These are phyloP conservation scores for Cherax quadricarinatus DNA, from an alignment of 1,140 invertebrate species.

Conservation along the genomic window DNA sequence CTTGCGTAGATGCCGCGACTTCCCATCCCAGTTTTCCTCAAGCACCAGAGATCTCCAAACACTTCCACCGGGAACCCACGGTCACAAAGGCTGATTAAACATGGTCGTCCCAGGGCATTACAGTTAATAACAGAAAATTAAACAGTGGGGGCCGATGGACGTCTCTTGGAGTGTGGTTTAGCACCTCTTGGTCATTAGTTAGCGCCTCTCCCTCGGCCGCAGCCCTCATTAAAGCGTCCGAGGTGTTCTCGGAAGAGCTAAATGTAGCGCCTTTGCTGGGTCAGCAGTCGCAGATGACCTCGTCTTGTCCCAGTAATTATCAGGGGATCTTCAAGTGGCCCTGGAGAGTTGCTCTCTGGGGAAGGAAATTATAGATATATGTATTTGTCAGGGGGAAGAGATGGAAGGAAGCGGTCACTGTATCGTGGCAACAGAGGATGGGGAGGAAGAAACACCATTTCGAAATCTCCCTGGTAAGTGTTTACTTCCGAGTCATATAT, in stretches of 20 bases:
- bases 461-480: too few relatives aligned
- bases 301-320: conserved; percentile 22
- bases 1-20: not conserved
- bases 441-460: too few relatives aligned
- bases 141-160: conserved; percentile 9
- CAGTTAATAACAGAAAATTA: conserved; percentile 40
- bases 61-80: not conserved
- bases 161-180: not conserved
- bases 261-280: conserved; percentile 6
- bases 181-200: conserved; percentile 38
- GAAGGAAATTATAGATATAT: not conserved
- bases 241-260: conserved; percentile 14
- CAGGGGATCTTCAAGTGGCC: not conserved
- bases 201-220: conserved; percentile 22
- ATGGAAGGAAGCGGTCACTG: too few relatives aligned
- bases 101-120: conserved; percentile 47
- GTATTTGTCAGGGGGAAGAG: too few relatives aligned
- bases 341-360: not conserved
- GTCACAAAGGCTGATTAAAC: conserved; percentile 37
- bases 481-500: too few relatives aligned
- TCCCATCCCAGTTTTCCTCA: too few relatives aligned
- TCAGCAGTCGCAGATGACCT: conserved; percentile 12
- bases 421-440: too few relatives aligned
- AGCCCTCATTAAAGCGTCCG: conserved; percentile 12
- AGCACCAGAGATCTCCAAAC: not conserved